phyloP scores from a whole-genome alignment of 1,140 invertebrate species.

The Xylocopa sonorina region DNA sequence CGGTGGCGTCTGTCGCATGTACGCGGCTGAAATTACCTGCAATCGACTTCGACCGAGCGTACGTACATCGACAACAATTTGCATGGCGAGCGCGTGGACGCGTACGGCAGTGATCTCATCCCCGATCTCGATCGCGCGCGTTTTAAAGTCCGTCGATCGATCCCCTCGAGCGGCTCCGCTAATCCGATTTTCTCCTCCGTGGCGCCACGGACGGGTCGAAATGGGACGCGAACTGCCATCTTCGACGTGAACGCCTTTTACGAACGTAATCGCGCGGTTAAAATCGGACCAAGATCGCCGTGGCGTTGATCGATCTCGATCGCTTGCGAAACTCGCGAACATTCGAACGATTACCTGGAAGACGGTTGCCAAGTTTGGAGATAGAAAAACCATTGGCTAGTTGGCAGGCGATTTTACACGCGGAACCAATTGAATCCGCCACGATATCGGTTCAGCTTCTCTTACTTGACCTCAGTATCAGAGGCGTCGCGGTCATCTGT shows the following conservation, averaged over 20 bases:
- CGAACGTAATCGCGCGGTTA: background rate
- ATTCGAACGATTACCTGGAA: background rate
- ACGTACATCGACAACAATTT: slow-evolving; percentile 38
- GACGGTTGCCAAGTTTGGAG: background rate
- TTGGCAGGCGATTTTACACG: slow-evolving; percentile 36
- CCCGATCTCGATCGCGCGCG: background rate
- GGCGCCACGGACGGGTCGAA: background rate
- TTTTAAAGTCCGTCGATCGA: background rate
- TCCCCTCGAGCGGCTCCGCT: no score
- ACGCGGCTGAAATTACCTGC: slow-evolving; percentile 36
- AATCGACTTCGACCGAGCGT: slow-evolving; percentile 33
- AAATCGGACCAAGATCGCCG: background rate
- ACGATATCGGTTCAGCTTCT: background rate
- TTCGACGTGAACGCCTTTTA: no score
- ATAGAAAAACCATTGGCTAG: slow-evolving; percentile 64
- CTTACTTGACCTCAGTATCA: slow-evolving; percentile 14
- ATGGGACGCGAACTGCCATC: no score
- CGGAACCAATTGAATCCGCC: slow-evolving; percentile 64
- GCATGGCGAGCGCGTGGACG: slow-evolving; percentile 15
- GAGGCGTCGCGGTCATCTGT: background rate
- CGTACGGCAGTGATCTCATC: slow-evolving; percentile 54
- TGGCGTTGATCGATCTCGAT: background rate
- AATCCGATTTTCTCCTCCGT: background rate
- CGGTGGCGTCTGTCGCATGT: background rate
- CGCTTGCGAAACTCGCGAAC: background rate